Evolutionary conservation across 2,888 invertebrate genomes (phyloP).

Genomic region (Xylophagus ater): DNA sequence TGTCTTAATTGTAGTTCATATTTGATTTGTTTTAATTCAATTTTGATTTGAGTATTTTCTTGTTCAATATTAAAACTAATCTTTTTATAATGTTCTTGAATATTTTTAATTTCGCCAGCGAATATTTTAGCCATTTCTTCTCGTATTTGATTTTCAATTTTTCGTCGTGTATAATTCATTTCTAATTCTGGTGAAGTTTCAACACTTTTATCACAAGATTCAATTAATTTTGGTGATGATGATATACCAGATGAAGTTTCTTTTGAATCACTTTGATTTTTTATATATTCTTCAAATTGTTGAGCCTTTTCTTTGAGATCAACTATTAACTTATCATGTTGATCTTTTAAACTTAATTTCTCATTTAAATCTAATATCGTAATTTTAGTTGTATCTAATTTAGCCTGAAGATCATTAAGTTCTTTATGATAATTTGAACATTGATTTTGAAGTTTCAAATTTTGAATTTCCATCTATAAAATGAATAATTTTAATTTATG

Average conservation of each 20-base stretch:
- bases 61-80: conserved; percentile 36
- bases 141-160: conserved; percentile 42
- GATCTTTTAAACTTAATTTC: conserved; percentile 39
- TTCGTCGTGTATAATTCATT: conserved; percentile 21
- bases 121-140: conserved; percentile 58
- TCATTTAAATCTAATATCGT: conserved; percentile 30
- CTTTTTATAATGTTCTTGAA: conserved; percentile 41
- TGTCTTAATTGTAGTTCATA: conserved; percentile 28
- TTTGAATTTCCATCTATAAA: conserved; percentile 33
- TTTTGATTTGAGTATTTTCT: conserved; percentile 23
- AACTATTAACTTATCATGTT: conserved; percentile 48
- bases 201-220: conserved; percentile 26
- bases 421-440: conserved; percentile 28
- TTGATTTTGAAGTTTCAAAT: conserved; percentile 28
- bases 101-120: conserved; percentile 48
- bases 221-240: conserved; percentile 19
- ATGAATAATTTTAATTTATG: conserved; percentile 1
- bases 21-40: conserved; percentile 27
- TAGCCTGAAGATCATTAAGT: conserved; percentile 25
- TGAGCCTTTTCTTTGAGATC: conserved; percentile 51
- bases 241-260: conserved; percentile 28
- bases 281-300: conserved; percentile 53
- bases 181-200: conserved; percentile 37
- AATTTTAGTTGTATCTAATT: conserved; percentile 31
- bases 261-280: conserved; percentile 40